These are phyloP conservation scores for Anthophora plumipes DNA, from an alignment of 2,888 invertebrate species.

Conservation along the genomic window DNA sequence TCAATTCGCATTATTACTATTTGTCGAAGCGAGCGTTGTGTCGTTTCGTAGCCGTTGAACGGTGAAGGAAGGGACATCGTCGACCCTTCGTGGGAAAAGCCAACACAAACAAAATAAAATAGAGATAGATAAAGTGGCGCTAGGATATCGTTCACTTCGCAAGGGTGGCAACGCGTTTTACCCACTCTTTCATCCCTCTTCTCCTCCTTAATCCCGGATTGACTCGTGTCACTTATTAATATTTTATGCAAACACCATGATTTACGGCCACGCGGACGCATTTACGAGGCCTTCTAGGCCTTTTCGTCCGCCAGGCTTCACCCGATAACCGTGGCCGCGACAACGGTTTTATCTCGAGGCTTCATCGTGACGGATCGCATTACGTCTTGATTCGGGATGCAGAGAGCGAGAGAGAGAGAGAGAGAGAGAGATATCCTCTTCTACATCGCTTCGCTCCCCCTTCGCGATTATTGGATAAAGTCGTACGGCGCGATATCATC, in stretches of 20 bases:
- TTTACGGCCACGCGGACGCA: slow-evolving; percentile 78
- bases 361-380: slow-evolving; percentile 66
- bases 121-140: slow-evolving; percentile 83
- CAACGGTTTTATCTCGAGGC: slow-evolving; percentile 68
- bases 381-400: slow-evolving; percentile 65
- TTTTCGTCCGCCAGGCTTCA: slow-evolving; percentile 53
- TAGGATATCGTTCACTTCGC: slow-evolving; percentile 41
- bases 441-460: slow-evolving; percentile 32
- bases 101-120: slow-evolving; percentile 83
- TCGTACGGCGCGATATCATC: slow-evolving; percentile 45
- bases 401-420: too few species aligned
- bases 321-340: slow-evolving; percentile 75
- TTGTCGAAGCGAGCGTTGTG: slow-evolving; percentile 80
- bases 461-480: slow-evolving; percentile 57
- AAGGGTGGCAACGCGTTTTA: too few species aligned
- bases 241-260: slow-evolving; percentile 84
- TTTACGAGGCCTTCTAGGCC: slow-evolving; percentile 58
- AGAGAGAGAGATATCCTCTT: slow-evolving; percentile 36
- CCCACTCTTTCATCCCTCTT: slow-evolving; percentile 11
- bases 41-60: slow-evolving; percentile 67
- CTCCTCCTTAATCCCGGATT: slow-evolving; percentile 82
- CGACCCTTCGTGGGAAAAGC: slow-evolving; percentile 82
- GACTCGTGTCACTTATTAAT: slow-evolving; percentile 85
- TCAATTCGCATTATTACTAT: slow-evolving; percentile 84
- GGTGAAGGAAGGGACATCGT: slow-evolving; percentile 41